Base-by-base conservation (phyloP, 2,113 vertebrate genomes). In the Calidris pygmaea region DNA sequence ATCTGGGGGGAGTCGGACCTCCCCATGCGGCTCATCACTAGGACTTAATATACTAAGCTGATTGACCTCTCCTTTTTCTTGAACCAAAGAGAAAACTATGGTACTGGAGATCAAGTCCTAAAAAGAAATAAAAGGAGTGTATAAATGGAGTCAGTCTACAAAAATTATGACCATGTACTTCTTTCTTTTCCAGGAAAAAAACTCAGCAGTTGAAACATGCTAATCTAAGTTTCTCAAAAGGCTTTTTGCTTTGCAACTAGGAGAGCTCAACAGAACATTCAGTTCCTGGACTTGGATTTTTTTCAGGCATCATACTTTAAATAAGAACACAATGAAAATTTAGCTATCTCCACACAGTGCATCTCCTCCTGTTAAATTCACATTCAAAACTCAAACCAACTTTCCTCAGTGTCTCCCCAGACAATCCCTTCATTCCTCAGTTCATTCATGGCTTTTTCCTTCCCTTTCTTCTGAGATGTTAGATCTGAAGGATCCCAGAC, bases 11-110 rank as follows among this genome's bases (percentile, higher is more conserved):
- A 7, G 15, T 41, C 35, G 56, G 65, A 81, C 29, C 7, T 74
- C 21, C 23, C 20, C 9, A 4, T 4, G 2, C 0, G 0, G 39
- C 59, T 32, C 43, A 82, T 43, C 37, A 37, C 6, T 59, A n/a
- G 10, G 24, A 79, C 12, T 71, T 52, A 43, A 23, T 8, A 37
- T 39, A 53, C 5, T 10, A 50, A 32, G 12, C 14, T 56, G 32
- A 85, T 4, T 43, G 15, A 47, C 29, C 53, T 80, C 50, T n/a
- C 26, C 35, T 89, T 80, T 76, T 60, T 26, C 56, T 72, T 65
- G 53, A 76, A 67, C 14, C 12, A 39, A 63, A 66, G 9, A 12
- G 16, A 94, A 94, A 82, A 71, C 21, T 27, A 71, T 71, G 18
- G 19, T 34, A 82, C 30, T 29, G 17, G 24, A 71, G 30, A 43